Percentiles rank a stretch among this genome's conserved stretches.
phyloP scores from a whole-genome alignment of 2,113 vertebrate species.

The Crotalus horridus region DNA sequence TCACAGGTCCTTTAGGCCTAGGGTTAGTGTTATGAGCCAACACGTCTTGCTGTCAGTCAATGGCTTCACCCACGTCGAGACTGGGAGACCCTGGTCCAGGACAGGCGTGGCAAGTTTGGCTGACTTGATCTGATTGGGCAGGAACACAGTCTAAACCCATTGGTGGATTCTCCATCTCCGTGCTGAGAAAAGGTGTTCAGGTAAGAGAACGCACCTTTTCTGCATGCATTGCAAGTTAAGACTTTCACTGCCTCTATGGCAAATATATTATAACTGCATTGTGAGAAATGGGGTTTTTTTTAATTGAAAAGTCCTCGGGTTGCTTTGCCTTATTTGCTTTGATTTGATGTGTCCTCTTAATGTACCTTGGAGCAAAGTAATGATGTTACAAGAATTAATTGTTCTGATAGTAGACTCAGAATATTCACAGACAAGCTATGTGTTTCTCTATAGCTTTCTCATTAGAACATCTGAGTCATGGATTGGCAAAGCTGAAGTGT shows the following conservation, averaged over 20 bases:
- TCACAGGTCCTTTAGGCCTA: too few relatives aligned
- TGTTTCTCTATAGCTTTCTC: background rate
- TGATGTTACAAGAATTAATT: constrained; percentile 13
- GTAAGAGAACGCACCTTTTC: too few relatives aligned
- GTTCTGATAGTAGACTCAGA: background rate
- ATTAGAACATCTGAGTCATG: background rate
- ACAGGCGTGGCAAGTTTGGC: too few relatives aligned
- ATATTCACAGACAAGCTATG: background rate
- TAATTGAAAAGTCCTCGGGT: background rate
- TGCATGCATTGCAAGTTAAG: background rate
- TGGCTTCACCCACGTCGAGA: too few relatives aligned
- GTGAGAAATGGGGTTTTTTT: background rate
- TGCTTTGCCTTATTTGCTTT: background rate
- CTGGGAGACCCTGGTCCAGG: too few relatives aligned
- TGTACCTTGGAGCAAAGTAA: background rate
- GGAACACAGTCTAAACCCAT: too few relatives aligned
- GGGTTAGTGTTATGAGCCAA: too few relatives aligned
- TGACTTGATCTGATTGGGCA: too few relatives aligned
- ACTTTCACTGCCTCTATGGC: background rate
- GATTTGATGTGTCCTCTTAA: background rate
- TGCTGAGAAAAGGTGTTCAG: too few relatives aligned
- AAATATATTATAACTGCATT: background rate
- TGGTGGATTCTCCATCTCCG: too few relatives aligned
- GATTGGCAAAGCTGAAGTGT: background rate
- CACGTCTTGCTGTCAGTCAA: too few relatives aligned